Conservation (phyloP, 2,113 vertebrate genomes). For the Sialia sialis region DNA sequence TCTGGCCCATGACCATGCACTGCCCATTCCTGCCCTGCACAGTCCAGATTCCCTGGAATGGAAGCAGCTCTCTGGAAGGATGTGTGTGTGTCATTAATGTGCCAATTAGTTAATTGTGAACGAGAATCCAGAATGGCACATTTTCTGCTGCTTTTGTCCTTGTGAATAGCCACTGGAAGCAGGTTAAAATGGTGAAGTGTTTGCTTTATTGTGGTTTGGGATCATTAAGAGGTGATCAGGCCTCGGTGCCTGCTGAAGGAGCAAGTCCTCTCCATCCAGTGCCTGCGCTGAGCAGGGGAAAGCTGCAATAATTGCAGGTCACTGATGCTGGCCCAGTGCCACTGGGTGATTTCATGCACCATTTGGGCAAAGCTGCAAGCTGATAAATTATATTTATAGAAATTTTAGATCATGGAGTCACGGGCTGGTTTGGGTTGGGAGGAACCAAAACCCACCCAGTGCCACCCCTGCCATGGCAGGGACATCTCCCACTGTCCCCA, state of each 20-base stretch:
- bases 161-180: neutral
- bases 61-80: neutral
- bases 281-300: neutral
- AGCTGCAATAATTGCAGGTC: neutral
- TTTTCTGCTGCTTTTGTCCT: neutral
- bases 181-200: neutral
- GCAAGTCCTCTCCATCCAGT: neutral
- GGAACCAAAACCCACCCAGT: neutral
- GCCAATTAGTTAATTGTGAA: neutral
- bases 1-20: fast-evolving
- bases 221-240: neutral
- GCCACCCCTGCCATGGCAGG: neutral
- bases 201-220: neutral
- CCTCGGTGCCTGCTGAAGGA: neutral
- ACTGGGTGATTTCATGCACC: neutral
- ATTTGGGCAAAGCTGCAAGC: slow-evolving; percentile 14
- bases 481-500: neutral
- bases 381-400: neutral
- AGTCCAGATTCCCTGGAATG: neutral
- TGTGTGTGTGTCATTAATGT: neutral
- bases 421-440: neutral
- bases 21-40: neutral
- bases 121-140: neutral
- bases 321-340: neutral
- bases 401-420: neutral